Percentiles rank a stretch among this genome's conserved stretches.
These are phyloP conservation scores for Crax fasciolata DNA, from an alignment of 2,797 vertebrate genomes.

Conservation along the genomic window DNA sequence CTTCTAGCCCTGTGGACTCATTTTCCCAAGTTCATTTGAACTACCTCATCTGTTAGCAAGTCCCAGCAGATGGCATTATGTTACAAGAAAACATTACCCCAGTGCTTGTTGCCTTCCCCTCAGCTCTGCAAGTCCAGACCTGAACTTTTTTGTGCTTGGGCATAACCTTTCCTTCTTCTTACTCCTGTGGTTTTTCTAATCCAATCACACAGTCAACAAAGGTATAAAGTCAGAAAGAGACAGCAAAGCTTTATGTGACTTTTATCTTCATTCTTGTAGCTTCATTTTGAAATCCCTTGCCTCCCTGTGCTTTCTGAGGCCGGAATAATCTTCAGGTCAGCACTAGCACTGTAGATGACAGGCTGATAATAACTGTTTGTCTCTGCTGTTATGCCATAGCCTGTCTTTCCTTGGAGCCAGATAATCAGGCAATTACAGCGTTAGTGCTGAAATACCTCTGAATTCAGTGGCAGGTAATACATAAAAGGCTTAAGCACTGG, in stretches of 20 bases:
- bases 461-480: neutral
- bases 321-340: neutral
- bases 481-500: neutral
- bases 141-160: neutral
- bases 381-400: neutral
- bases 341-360: neutral
- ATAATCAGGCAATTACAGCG: neutral
- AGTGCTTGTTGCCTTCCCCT: neutral
- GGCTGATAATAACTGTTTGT: neutral
- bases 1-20: neutral
- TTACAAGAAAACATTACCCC: neutral
- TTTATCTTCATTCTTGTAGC: neutral
- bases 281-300: neutral
- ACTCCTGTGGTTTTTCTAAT: neutral
- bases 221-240: neutral
- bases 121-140: neutral
- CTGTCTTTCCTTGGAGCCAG: neutral
- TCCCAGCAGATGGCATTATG: constrained; percentile 36
- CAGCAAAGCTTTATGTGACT: neutral
- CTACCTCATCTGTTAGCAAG: neutral
- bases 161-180: neutral
- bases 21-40: neutral
- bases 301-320: neutral
- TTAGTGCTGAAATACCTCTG: neutral
- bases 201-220: neutral